phyloP scores from a whole-genome alignment of 2,113 vertebrate genomes.

The Gymnocephalus cernua region DNA sequence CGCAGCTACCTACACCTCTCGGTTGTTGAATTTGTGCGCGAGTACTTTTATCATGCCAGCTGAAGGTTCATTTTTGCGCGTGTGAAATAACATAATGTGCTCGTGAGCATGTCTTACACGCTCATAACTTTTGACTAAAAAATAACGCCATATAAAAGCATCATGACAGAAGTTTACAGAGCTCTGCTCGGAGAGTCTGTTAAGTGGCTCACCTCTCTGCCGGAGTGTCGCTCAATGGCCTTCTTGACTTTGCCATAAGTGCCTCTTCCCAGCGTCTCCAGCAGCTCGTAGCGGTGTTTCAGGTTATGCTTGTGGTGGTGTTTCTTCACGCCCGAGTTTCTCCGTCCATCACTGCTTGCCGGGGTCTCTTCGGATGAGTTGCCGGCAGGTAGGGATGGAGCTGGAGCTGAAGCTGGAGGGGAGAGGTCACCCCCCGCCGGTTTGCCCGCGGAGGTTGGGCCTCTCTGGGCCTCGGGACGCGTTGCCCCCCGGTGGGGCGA shows the following conservation, averaged over 20 bases:
- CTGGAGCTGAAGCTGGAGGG: conserved; percentile 29
- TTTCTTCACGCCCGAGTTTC: conserved; percentile 92
- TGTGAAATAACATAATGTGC: no score
- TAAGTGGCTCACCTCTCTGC: conserved; percentile 92
- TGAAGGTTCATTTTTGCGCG: no score
- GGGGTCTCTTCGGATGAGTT: conserved; percentile 59
- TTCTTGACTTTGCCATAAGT: conserved; percentile 98
- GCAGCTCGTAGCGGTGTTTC: conserved; percentile 98
- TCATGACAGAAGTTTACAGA: conserved; percentile 26
- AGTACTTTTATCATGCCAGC: no score
- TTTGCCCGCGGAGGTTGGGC: conserved; percentile 53
- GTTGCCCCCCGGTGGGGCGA: conserved; percentile 69
- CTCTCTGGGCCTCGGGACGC: conserved; percentile 62
- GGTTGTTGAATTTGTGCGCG: no score
- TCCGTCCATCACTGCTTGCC: conserved; percentile 70
- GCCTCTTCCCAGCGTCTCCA: conserved; percentile 96
- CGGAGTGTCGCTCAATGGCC: conserved; percentile 95
- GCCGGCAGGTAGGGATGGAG: conserved; percentile 51
- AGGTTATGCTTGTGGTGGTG: conserved; percentile 99
- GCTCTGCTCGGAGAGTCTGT: conserved; percentile 10
- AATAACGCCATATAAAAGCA: no score
- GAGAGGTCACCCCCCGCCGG: conserved; percentile 52
- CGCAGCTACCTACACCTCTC: no score
- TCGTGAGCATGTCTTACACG: no score
- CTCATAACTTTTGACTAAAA: no score